phyloP scores from a whole-genome alignment of 2,113 vertebrate genomes.

The Cinclus mexicanus region DNA sequence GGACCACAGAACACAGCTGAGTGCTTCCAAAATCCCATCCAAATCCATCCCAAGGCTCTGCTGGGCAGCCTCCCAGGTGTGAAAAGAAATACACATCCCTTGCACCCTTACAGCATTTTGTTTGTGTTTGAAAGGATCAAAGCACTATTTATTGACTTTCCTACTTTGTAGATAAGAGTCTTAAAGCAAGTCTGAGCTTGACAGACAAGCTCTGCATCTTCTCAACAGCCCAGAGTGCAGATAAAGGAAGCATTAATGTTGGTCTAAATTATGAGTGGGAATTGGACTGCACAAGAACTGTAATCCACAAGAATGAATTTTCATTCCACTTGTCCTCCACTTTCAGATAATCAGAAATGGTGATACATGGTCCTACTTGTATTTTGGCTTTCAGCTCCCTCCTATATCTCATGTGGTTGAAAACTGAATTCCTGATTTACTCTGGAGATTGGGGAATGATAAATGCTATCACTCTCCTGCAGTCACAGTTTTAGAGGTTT shows the following conservation, averaged over 20 bases:
- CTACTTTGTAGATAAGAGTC: slow-evolving; percentile 33
- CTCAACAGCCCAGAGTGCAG: slow-evolving; percentile 46
- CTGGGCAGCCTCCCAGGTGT: background rate
- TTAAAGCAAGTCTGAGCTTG: slow-evolving; percentile 65
- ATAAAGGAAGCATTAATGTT: slow-evolving; percentile 45
- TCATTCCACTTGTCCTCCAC: slow-evolving; percentile 58
- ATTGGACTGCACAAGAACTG: slow-evolving; percentile 54
- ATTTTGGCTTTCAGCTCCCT: slow-evolving; percentile 51
- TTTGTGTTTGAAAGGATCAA: slow-evolving; percentile 38
- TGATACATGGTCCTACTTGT: slow-evolving; percentile 51
- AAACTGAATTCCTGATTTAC: slow-evolving; percentile 27
- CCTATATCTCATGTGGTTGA: slow-evolving; percentile 28
- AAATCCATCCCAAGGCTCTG: background rate
- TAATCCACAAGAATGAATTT: slow-evolving; percentile 50
- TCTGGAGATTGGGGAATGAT: slow-evolving; percentile 8
- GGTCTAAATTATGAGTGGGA: slow-evolving; percentile 56
- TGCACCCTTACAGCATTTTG: background rate
- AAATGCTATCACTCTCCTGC: background rate
- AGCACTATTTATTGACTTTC: slow-evolving; percentile 51
- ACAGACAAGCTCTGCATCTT: slow-evolving; percentile 66
- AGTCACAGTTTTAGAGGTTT: background rate
- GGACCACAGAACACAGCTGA: background rate
- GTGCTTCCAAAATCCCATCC: background rate
- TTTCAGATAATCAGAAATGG: slow-evolving; percentile 24
- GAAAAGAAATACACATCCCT: background rate